Evolutionary conservation across 2,797 vertebrate species (phyloP).

Genomic region (Amblyopsis hoosieri): DNA sequence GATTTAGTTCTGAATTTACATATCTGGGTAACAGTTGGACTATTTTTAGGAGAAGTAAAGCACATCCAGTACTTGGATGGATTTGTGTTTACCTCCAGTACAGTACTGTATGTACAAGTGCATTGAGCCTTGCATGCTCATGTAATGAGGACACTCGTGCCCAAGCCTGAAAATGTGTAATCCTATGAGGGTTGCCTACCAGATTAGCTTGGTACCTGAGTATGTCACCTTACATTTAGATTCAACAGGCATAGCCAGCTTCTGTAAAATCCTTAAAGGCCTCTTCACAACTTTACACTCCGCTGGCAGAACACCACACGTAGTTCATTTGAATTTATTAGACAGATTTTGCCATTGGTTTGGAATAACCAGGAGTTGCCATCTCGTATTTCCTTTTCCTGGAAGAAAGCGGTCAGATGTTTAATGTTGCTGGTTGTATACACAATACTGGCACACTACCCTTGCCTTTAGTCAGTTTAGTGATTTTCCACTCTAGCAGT

Average conservation of each 20-base stretch:
- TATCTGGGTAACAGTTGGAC: not conserved
- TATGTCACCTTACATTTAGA: slow-evolving; percentile 37
- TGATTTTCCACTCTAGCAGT: not conserved
- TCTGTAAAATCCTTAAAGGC: slow-evolving; percentile 14
- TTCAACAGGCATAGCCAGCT: slow-evolving; percentile 3
- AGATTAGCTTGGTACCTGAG: slow-evolving; percentile 42
- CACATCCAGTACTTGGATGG: slow-evolving; percentile 6
- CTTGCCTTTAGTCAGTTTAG: not conserved
- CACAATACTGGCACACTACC: not conserved
- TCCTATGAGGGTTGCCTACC: slow-evolving; percentile 20
- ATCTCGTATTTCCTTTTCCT: too few species aligned
- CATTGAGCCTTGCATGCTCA: slow-evolving; percentile 1
- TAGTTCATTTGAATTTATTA: slow-evolving; percentile 11
- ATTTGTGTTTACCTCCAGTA: not conserved
- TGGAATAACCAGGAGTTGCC: too few species aligned
- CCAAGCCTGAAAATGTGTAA: slow-evolving; percentile 39
- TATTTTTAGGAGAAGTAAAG: not conserved
- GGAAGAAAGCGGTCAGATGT: too few species aligned
- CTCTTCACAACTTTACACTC: slow-evolving; percentile 4
- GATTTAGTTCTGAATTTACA: too few species aligned
- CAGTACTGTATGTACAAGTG: slow-evolving; percentile 7
- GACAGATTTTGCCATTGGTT: not conserved
- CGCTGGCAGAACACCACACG: slow-evolving; percentile 1
- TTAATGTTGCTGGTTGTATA: not conserved
- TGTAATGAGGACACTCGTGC: slow-evolving; percentile 6